phyloP scores from a whole-genome alignment of 2,888 invertebrate species.

The Unio pictorum region DNA sequence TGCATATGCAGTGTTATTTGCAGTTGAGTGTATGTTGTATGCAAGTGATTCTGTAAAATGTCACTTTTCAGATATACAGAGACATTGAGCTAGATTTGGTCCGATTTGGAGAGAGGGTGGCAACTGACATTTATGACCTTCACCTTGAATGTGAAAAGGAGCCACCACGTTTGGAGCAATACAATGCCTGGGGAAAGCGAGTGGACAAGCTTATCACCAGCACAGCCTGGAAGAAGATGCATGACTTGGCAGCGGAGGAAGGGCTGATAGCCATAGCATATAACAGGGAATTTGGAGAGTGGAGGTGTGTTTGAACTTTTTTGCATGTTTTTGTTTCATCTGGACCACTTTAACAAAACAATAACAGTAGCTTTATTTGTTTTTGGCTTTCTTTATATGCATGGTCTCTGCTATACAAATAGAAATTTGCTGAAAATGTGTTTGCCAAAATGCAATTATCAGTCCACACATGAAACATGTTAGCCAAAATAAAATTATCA shows the following conservation, averaged over 20 bases:
- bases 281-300: slow-evolving; percentile 69
- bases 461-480: too few relatives aligned
- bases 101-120: slow-evolving; percentile 74
- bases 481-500: too few relatives aligned
- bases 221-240: slow-evolving; percentile 74
- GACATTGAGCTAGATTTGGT: slow-evolving; percentile 71
- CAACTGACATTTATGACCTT: slow-evolving; percentile 72
- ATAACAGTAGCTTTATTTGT: too few relatives aligned
- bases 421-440: too few relatives aligned
- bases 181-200: slow-evolving; percentile 75
- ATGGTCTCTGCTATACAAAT: too few relatives aligned
- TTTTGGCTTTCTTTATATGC: too few relatives aligned
- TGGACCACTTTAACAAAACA: background rate
- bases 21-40: too few relatives aligned
- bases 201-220: slow-evolving; percentile 74
- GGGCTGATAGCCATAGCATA: slow-evolving; percentile 75
- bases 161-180: slow-evolving; percentile 72
- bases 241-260: slow-evolving; percentile 75
- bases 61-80: slow-evolving; percentile 50
- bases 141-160: slow-evolving; percentile 73
- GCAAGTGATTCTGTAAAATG: background rate
- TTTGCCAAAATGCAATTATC: too few relatives aligned
- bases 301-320: slow-evolving; percentile 58
- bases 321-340: background rate
- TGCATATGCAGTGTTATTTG: too few relatives aligned